Evolutionary conservation across 2,888 invertebrate genomes (phyloP), one percentile per base, ranked within the genome.

Genomic region (Prenolepis imparis): DNA sequence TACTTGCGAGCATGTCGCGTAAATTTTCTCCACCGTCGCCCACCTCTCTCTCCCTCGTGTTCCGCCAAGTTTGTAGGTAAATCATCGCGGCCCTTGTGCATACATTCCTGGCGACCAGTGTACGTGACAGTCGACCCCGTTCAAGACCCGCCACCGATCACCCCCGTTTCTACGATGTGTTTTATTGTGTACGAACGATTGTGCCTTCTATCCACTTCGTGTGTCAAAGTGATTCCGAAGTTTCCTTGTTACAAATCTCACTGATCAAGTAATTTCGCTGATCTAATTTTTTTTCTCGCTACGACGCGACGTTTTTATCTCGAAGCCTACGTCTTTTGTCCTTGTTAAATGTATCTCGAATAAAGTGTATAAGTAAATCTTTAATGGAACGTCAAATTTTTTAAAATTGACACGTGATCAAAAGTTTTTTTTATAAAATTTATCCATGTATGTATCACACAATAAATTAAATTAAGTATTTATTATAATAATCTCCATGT

Each of bases 21-120:
- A 91, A 92, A 90, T 89, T 91, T 91, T 70, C 85, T 67, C 85
- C 70, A 57, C 85, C 77, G 39, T 48, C 52, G 64, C 81, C 28
- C 28, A 66, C 52, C 28, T 32, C 4, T 55, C 68, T 75, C 86
- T 24, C 15, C 15, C 41, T 48, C 55, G 18, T 55, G 44, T 73
- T 68, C 81, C 52, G 67, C 74, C 81, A 90, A 89, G 90, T 89
- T 89, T 88, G 67, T 78, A 72, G 63, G 81, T 86, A 88, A 89
- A 89, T 86, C 84, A 84, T 84, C 77, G 74, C 78, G 36, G 44
- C 63, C 44, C 63, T 52, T 70, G 74, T 39, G 85, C 72, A 72
- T 84, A 82, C 78, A 57, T 85, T 61, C 48, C 44, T 21, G 57
- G 41, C 66, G 66, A 78, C 66, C 82, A 68, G 57, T 80, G 87